Percentiles rank a stretch among this genome's conserved stretches.
Conservation (phyloP, 2,113 vertebrate genomes). For the Platanista minor region DNA sequence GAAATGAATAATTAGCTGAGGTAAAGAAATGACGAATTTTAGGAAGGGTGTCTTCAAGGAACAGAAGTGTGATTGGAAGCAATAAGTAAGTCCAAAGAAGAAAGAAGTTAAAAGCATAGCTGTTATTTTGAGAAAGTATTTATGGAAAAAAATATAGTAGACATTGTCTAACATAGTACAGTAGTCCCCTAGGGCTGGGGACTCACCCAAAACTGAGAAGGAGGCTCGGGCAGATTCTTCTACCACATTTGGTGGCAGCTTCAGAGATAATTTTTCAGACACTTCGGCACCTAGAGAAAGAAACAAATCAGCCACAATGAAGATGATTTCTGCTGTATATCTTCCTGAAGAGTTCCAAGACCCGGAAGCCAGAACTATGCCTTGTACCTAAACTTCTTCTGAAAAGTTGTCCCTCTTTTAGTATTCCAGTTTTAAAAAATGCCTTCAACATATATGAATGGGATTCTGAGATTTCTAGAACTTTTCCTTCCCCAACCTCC, state of each 20-base stretch:
- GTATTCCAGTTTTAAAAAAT: not conserved
- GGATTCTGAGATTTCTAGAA: not conserved
- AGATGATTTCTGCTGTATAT: not conserved
- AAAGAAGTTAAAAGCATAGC: not conserved
- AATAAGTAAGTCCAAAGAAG: not conserved
- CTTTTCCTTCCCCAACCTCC: not conserved
- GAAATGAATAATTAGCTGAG: not conserved
- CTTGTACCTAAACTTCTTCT: not conserved
- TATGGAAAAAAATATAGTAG: not conserved
- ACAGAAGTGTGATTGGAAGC: not conserved
- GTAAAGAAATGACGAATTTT: not conserved
- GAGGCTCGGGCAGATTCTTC: slow-evolving; percentile 77
- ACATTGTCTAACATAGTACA: not conserved
- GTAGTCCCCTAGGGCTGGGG: not conserved
- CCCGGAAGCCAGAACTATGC: not conserved
- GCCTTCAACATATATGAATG: not conserved
- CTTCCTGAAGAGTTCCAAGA: not conserved
- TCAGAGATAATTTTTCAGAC: slow-evolving; percentile 54
- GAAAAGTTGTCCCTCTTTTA: not conserved
- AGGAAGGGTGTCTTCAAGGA: not conserved
- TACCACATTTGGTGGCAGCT: slow-evolving; percentile 74
- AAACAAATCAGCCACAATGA: not conserved
- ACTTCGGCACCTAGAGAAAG: slow-evolving; percentile 56
- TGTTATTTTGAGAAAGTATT: slow-evolving; percentile 27
- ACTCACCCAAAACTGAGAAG: slow-evolving; percentile 79